Conservation (phyloP, 2,888 invertebrate species). For the Parnassius glacialis region DNA sequence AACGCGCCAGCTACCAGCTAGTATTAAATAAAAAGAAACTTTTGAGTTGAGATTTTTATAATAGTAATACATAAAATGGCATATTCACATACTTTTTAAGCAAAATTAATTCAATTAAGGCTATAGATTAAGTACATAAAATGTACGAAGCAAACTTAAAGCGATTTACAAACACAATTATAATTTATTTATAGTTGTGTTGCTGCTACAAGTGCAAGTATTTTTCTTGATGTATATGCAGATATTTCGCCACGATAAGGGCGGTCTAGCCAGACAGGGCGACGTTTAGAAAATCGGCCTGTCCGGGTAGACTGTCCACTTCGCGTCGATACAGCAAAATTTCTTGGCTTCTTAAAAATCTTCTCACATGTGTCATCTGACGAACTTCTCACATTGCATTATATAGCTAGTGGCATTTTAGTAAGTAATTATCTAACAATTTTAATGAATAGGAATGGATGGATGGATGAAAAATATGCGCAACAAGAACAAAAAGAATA, state of each 20-base stretch:
- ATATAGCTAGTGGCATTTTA: slow-evolving; percentile 22
- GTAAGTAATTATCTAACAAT: slow-evolving; percentile 21
- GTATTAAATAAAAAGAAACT: too few relatives aligned
- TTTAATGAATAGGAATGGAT: slow-evolving; percentile 10
- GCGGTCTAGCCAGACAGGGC: slow-evolving; percentile 59
- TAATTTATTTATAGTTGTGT: too few relatives aligned
- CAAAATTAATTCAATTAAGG: too few relatives aligned
- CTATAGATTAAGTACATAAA: too few relatives aligned
- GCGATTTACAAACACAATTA: too few relatives aligned
- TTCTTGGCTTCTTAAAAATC: slow-evolving; percentile 7
- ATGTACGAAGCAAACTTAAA: too few relatives aligned
- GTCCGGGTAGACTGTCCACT: slow-evolving; percentile 75
- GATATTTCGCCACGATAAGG: slow-evolving; percentile 38
- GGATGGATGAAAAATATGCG: not conserved
- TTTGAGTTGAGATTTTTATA: too few relatives aligned
- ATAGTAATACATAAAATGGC: too few relatives aligned
- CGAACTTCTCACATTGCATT: slow-evolving; percentile 12
- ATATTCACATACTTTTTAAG: too few relatives aligned
- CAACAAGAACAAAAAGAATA: too few relatives aligned
- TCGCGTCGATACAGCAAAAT: slow-evolving; percentile 28
- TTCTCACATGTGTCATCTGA: slow-evolving; percentile 4
- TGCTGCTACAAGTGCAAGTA: not conserved
- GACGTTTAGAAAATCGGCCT: slow-evolving; percentile 57
- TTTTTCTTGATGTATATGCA: slow-evolving; percentile 6
- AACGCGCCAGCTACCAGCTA: too few relatives aligned